These are phyloP conservation scores for Clarias platycephalus DNA, from an alignment of 2,797 vertebrate genomes.

Conservation along the genomic window DNA sequence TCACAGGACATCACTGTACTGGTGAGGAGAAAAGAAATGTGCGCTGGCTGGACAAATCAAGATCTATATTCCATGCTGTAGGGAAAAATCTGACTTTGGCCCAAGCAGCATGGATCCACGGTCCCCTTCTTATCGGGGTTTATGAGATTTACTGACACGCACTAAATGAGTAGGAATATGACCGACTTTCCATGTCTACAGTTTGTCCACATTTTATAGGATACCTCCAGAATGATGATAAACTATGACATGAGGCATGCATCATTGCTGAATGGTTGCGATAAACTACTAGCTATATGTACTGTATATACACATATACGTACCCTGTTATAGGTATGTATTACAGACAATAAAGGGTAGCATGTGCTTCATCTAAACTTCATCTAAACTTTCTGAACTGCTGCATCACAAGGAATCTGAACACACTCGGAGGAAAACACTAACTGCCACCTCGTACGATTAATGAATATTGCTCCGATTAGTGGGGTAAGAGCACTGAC, in stretches of 20 bases:
- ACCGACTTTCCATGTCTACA: neutral
- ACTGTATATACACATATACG: too few species aligned
- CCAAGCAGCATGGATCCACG: neutral
- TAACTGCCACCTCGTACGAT: neutral
- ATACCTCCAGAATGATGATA: neutral
- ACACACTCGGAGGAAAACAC: neutral
- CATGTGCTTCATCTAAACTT: neutral
- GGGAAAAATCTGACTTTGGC: too few species aligned
- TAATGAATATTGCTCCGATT: neutral
- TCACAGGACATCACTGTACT: neutral
- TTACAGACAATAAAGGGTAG: neutral
- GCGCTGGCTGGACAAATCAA: neutral
- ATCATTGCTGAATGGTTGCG: neutral
- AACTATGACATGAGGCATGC: neutral
- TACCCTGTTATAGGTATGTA: neutral
- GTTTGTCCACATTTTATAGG: neutral
- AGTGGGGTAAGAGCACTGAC: neutral
- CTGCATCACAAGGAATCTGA: neutral
- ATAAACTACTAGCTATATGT: neutral
- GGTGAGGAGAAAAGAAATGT: neutral
- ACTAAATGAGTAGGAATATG: neutral
- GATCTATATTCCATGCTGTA: neutral
- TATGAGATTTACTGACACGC: neutral
- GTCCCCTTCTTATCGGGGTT: neutral
- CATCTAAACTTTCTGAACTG: neutral